Base-by-base conservation (phyloP, 1,140 invertebrate genomes). In the Macrostomum lignano region DNA sequence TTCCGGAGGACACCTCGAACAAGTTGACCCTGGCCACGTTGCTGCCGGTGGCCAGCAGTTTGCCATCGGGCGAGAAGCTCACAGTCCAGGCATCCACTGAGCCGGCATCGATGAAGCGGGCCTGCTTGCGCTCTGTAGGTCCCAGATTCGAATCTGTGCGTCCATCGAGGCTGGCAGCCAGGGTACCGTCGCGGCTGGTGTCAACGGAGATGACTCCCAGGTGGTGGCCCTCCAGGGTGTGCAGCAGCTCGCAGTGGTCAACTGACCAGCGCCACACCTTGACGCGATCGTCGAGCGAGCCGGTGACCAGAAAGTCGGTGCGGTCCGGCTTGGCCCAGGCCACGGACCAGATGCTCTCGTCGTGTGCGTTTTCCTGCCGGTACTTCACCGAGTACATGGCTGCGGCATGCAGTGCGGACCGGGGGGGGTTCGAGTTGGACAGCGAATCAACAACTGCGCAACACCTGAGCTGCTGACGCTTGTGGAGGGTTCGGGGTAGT, bases 191-290 rank as follows among this genome's bases (percentile, higher is more conserved):
- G 30, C 71, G 68, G 51, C 75, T 84, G 3, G 86, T 67, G 38
- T 77, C 79, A 10, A 91, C 73, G 15, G 82, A 91, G 1, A 91
- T 72, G 5, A 93, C 73, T 1, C 84, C 86, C 2, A 94, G 60
- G 7, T 78, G 74, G 62, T 91, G 81, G 1, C 81, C 82, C 46
- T 74, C 72, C 11, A 91, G 57, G 33, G 71, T 68, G 52, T 84
- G 71, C 42, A 71, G 69, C 4, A 76, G 46, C 42, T 71, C 68
- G 5, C 91, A 49, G 46, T 67, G 65, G 32, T 74, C 71, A 46
- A 77, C 70, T 44, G 40, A 60, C 61, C 60, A 63, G 46, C 48
- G 52, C 62, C 62, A 64, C 14, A 58, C 46, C 51, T 86, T 88
- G 0, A 93, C 74, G n/a, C 68, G 58, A 57, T 91, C 81, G 63